Percentiles rank a stretch among this genome's conserved stretches.
phyloP scores from a whole-genome alignment of 64 coral and sea anemone genomes.

The Trachythela sp. region DNA sequence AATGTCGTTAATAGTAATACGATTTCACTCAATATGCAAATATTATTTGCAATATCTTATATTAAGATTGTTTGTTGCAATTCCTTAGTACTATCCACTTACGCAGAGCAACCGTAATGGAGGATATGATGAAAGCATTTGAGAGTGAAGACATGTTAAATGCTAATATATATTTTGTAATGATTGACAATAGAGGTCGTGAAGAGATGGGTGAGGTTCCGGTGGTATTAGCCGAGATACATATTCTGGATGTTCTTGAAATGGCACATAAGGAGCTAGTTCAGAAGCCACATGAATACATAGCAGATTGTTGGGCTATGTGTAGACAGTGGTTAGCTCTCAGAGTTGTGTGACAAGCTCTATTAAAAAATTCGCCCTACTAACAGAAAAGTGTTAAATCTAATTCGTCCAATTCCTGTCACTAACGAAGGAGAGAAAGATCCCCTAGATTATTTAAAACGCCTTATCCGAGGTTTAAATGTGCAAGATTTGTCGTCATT shows the following conservation, averaged over 20 bases:
- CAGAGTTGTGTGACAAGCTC: neutral
- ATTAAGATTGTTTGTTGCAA: neutral
- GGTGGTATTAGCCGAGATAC: neutral
- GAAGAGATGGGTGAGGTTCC: neutral
- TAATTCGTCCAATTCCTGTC: neutral
- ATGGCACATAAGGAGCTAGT: neutral
- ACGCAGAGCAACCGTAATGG: neutral
- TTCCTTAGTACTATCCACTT: neutral
- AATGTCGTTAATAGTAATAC: no score
- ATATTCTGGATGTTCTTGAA: neutral
- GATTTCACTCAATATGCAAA: no score
- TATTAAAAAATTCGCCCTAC: neutral
- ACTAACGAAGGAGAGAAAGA: neutral
- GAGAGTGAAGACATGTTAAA: neutral
- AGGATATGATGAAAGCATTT: neutral
- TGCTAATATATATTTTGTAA: neutral
- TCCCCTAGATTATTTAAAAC: neutral
- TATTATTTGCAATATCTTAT: neutral
- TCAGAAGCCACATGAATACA: neutral
- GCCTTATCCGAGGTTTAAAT: slow-evolving; percentile 21
- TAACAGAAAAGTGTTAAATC: neutral
- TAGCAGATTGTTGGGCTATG: neutral
- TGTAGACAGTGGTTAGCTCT: neutral
- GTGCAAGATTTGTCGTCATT: neutral
- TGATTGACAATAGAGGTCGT: neutral